These are phyloP conservation scores for Spicauda simplicius DNA, from an alignment of 2,888 invertebrate genomes.

Conservation along the genomic window DNA sequence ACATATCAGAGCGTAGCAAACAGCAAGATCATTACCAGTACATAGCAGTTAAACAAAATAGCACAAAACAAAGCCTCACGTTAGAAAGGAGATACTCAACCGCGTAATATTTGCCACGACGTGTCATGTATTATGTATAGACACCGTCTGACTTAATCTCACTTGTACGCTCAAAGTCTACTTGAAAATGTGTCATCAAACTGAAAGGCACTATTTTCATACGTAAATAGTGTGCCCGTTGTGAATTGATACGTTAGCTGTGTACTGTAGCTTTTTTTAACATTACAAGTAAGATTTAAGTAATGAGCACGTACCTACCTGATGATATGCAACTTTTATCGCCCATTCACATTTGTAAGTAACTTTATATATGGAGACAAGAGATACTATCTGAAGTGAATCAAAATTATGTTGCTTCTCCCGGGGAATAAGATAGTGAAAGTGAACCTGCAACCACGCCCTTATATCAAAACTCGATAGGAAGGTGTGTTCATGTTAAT, in stretches of 20 bases:
- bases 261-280: not conserved
- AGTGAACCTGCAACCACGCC: no score
- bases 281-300: no score
- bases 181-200: slow-evolving; percentile 74
- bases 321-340: no score
- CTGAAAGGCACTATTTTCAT: slow-evolving; percentile 76
- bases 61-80: slow-evolving; percentile 30
- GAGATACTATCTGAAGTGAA: no score
- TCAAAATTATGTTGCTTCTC: no score
- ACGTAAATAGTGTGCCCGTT: slow-evolving; percentile 47
- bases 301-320: no score
- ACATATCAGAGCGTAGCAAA: no score
- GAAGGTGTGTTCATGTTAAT: no score
- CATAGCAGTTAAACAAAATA: slow-evolving; percentile 31
- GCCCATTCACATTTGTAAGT: no score
- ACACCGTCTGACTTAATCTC: slow-evolving; percentile 61
- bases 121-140: slow-evolving; percentile 33
- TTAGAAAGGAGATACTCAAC: slow-evolving; percentile 29
- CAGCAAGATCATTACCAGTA: slow-evolving; percentile 24
- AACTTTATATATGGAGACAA: no score
- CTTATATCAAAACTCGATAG: no score
- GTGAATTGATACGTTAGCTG: slow-evolving; percentile 39
- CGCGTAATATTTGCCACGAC: slow-evolving; percentile 30
- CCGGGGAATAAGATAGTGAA: no score
- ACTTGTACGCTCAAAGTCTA: slow-evolving; percentile 57